Conservation (phyloP, 2,797 vertebrate genomes). For the Intellagama lesueurii region DNA sequence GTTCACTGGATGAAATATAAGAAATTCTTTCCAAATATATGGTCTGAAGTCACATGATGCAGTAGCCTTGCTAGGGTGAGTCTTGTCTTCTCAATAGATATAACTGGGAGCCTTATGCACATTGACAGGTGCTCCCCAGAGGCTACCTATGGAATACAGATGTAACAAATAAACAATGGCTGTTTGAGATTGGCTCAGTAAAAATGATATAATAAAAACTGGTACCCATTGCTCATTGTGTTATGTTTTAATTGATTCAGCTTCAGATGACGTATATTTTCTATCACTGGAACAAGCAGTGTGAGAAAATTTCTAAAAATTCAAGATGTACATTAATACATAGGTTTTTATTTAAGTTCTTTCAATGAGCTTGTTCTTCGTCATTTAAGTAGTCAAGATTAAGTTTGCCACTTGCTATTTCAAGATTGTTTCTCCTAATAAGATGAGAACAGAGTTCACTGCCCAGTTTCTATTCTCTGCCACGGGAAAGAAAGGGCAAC, state of each 20-base stretch:
- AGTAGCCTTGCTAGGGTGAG: not conserved
- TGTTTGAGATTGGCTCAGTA: conserved; percentile 60
- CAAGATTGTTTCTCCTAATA: conserved; percentile 51
- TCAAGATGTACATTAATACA: conserved; percentile 75
- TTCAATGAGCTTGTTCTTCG: conserved; percentile 72
- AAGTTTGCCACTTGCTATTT: conserved; percentile 67
- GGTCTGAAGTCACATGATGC: not conserved
- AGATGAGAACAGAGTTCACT: conserved; percentile 63
- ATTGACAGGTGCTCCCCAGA: not conserved
- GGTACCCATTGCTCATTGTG: conserved; percentile 71
- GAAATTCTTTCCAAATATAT: not conserved
- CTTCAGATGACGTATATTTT: conserved; percentile 69
- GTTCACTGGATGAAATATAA: not conserved
- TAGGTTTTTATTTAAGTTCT: conserved; percentile 73
- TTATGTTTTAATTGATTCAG: conserved; percentile 71
- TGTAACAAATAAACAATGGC: conserved; percentile 7
- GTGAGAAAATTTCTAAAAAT: conserved; percentile 74
- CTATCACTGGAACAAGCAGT: conserved; percentile 73
- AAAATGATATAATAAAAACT: conserved; percentile 55
- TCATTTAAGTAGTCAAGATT: conserved; percentile 73
- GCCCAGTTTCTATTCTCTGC: conserved; percentile 40
- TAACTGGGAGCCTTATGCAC: not conserved
- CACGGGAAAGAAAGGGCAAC: conserved; percentile 59
- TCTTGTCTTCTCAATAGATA: not conserved
- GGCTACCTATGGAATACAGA: not conserved